phyloP scores from a whole-genome alignment of 1,140 invertebrate species.

The Cydia pomonella region DNA sequence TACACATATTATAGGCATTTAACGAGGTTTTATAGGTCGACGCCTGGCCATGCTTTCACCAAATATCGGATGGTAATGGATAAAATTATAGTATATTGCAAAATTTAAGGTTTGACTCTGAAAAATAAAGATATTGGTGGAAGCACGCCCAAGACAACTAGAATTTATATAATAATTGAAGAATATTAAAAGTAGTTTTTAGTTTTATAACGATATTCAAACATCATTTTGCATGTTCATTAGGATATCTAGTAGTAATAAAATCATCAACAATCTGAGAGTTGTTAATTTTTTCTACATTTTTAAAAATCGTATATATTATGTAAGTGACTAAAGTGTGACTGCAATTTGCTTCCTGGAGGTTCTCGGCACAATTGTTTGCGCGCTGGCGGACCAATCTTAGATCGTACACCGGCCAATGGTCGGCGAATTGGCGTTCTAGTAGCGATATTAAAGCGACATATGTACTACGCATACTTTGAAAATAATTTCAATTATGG shows the following conservation, averaged over 20 bases:
- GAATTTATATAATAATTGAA: constrained; percentile 38
- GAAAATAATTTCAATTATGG: not conserved
- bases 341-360: constrained; percentile 22
- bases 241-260: constrained; percentile 33
- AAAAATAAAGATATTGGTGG: constrained; percentile 42
- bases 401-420: not conserved
- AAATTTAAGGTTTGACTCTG: constrained; percentile 36
- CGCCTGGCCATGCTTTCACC: constrained; percentile 45
- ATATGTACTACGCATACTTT: not conserved
- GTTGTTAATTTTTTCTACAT: constrained; percentile 58
- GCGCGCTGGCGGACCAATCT: constrained; percentile 20
- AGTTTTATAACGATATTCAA: constrained; percentile 50
- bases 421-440: not conserved
- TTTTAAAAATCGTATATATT: constrained; percentile 44
- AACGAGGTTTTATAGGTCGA: constrained; percentile 36
- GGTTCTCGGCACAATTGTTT: constrained; percentile 10
- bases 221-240: constrained; percentile 45
- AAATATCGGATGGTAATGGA: constrained; percentile 40
- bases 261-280: constrained; percentile 33
- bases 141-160: constrained; percentile 46
- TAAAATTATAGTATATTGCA: constrained; percentile 41
- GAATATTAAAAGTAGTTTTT: constrained; percentile 45
- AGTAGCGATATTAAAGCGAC: not conserved
- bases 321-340: constrained; percentile 27
- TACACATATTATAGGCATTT: constrained; percentile 46